These are phyloP conservation scores for Drosophila willistoni DNA, from an alignment of 1,140 invertebrate species.

Conservation along the genomic window DNA sequence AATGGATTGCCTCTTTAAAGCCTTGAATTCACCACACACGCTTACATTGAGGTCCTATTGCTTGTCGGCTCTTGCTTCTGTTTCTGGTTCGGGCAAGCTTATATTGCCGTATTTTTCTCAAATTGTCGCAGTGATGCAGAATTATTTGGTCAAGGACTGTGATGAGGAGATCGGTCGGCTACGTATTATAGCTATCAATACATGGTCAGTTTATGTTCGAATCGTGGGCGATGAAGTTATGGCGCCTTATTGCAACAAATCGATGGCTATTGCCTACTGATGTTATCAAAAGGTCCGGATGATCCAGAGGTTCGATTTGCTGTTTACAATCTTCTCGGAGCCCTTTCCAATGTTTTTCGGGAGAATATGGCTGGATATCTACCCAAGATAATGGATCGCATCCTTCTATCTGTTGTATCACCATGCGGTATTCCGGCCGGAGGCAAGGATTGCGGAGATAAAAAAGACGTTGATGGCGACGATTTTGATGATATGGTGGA, in stretches of 20 bases:
- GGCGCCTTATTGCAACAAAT: conserved; percentile 87
- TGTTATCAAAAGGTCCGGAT: conserved; percentile 85
- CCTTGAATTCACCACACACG: conserved; percentile 85
- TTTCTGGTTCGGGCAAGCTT: conserved; percentile 88
- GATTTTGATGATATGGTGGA: conserved; percentile 85
- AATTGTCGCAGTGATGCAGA: conserved; percentile 87
- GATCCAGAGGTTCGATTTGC: conserved; percentile 90
- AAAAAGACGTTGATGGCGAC: conserved; percentile 69
- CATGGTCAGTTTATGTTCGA: conserved; percentile 88
- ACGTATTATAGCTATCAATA: conserved; percentile 88
- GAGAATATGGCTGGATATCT: conserved; percentile 87
- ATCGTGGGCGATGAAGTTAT: conserved; percentile 88
- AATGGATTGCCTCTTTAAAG: conserved; percentile 88
- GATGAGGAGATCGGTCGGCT: conserved; percentile 84
- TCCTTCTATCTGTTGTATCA: conserved; percentile 88
- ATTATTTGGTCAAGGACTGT: conserved; percentile 85
- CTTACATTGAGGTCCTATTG: conserved; percentile 87
- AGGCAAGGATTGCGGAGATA: neutral
- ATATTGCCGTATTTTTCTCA: conserved; percentile 89
- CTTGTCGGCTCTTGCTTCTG: conserved; percentile 85
- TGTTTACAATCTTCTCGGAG: conserved; percentile 88
- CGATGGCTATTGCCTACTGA: conserved; percentile 87
- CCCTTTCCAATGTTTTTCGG: conserved; percentile 88
- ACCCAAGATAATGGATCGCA: conserved; percentile 86
- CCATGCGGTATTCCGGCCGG: conserved; percentile 70